Evolutionary conservation across 2,113 vertebrate species (phyloP).

Genomic region (Murina feae): DNA sequence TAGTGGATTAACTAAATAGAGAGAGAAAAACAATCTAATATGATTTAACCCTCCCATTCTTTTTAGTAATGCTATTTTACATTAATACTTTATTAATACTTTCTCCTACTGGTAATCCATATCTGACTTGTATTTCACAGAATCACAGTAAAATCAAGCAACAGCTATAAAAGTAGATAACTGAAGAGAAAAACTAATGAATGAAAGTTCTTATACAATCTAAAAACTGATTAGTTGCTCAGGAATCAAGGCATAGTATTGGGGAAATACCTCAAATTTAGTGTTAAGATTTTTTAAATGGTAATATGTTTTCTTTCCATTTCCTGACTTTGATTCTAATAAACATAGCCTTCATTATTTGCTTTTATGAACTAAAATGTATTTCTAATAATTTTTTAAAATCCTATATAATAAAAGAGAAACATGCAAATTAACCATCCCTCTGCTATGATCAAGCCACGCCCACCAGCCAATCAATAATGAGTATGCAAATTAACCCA

Average conservation of each 20-base stretch:
- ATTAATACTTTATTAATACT: not conserved
- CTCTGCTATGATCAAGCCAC: no score
- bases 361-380: not conserved
- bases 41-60: not conserved
- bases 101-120: not conserved
- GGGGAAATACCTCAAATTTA: not conserved
- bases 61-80: slow-evolving; percentile 3
- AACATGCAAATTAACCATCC: no score
- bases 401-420: no score
- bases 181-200: not conserved
- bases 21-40: not conserved
- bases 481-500: no score
- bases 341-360: not conserved
- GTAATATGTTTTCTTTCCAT: not conserved
- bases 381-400: not conserved
- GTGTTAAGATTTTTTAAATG: not conserved
- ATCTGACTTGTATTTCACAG: not conserved
- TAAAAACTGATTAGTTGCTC: not conserved
- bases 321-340: not conserved
- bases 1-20: not conserved
- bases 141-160: not conserved
- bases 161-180: not conserved
- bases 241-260: not conserved
- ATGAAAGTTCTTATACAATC: not conserved
- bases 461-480: no score